Evolutionary conservation across 2,113 vertebrate genomes (phyloP).

Genomic region (Pterocles gutturalis): DNA sequence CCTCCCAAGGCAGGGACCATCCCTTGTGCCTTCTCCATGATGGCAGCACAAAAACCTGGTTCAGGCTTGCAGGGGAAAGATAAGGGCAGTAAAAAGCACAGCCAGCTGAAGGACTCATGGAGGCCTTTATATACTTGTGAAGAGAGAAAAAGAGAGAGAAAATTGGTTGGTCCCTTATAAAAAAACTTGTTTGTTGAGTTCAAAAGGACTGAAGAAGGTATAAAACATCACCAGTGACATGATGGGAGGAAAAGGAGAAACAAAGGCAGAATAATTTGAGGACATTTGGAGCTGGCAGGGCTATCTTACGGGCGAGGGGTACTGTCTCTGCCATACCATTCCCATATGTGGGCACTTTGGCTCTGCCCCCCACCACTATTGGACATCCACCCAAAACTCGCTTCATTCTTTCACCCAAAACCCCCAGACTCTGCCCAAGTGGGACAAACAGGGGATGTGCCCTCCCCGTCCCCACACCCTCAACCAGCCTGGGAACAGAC

Average conservation of each 20-base stretch:
- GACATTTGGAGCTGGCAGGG: background rate
- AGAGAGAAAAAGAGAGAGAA: background rate
- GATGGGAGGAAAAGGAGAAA: background rate
- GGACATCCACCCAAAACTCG: background rate
- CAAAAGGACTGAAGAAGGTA: background rate
- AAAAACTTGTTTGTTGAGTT: background rate
- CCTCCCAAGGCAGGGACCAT: background rate
- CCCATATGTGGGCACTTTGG: rapidly evolving
- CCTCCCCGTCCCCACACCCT: background rate
- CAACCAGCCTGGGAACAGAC: background rate
- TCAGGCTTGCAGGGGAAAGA: conserved; percentile 5
- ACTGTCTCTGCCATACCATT: background rate
- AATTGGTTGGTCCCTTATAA: background rate
- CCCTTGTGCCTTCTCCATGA: background rate
- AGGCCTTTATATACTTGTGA: background rate
- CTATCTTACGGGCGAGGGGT: rapidly evolving
- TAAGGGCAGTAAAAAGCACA: background rate
- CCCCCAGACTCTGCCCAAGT: background rate
- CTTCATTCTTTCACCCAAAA: background rate
- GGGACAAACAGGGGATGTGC: background rate
- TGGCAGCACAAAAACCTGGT: background rate
- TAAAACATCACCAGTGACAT: background rate
- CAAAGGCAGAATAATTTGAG: background rate
- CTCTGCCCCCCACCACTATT: background rate
- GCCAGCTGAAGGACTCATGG: background rate